phyloP scores from a whole-genome alignment of 2,113 vertebrate species.

The Emydura subglobosa region DNA sequence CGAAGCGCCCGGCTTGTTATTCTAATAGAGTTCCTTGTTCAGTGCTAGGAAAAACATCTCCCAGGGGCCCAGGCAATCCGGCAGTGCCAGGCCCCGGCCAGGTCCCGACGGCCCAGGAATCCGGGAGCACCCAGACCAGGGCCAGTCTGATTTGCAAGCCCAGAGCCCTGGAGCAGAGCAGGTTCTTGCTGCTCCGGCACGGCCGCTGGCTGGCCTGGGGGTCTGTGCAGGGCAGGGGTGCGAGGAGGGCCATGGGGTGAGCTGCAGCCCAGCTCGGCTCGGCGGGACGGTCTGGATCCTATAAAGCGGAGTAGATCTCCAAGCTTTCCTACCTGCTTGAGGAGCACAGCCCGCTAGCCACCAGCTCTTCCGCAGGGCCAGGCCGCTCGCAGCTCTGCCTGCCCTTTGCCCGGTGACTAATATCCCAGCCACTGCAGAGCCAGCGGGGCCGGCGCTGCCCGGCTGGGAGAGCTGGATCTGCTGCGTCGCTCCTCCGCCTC shows the following conservation, averaged over 20 bases:
- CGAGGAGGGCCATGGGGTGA: neutral
- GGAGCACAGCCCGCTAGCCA: neutral
- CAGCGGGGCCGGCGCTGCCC: neutral
- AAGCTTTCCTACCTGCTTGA: neutral
- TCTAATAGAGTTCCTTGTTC: neutral
- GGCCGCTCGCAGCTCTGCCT: neutral
- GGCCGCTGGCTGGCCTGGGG: too few relatives aligned
- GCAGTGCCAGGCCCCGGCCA: too few relatives aligned
- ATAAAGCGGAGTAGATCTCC: neutral
- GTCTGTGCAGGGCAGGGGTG: neutral
- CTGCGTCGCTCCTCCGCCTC: neutral
- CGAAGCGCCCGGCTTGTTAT: neutral
- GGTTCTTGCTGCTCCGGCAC: neutral
- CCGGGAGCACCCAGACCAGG: too few relatives aligned
- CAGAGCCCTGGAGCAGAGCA: neutral
- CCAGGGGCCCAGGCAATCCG: neutral
- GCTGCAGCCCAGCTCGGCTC: neutral
- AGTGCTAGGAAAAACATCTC: neutral
- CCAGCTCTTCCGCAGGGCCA: neutral
- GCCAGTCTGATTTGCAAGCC: neutral
- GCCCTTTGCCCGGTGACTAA: conserved; percentile 55
- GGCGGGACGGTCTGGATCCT: neutral
- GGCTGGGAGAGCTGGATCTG: too few relatives aligned
- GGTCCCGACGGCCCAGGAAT: too few relatives aligned
- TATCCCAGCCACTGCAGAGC: conserved; percentile 64